Conservation (phyloP, 2,113 vertebrate genomes). For the Nyctibius bracteatus region DNA sequence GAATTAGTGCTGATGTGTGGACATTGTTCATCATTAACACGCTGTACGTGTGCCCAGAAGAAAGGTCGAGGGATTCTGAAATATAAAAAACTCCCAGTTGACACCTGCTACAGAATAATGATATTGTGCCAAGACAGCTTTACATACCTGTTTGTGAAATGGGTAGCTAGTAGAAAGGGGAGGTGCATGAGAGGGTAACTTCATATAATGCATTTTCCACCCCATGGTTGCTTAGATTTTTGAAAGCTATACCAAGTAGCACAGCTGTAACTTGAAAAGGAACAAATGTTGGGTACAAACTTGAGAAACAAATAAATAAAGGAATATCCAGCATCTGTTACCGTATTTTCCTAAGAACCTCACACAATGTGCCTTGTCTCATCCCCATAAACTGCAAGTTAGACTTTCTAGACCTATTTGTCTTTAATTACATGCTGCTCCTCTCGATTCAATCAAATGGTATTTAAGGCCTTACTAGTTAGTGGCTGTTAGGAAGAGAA, state of each 20-base stretch:
- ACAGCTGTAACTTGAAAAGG: background rate
- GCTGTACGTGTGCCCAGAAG: conserved; percentile 54
- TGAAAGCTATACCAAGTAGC: background rate
- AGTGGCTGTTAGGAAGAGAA: background rate
- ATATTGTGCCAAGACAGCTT: background rate
- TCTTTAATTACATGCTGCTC: background rate
- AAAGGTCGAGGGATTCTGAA: conserved; percentile 67
- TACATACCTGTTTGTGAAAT: background rate
- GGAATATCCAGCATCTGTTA: background rate
- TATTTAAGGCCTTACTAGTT: background rate
- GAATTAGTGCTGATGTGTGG: conserved; percentile 72
- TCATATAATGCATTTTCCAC: background rate
- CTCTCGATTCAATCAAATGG: background rate
- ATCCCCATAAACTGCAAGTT: background rate
- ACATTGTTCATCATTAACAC: conserved; percentile 71
- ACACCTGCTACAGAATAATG: conserved; percentile 48
- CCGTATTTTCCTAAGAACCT: background rate
- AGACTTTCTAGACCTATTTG: background rate
- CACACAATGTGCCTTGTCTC: background rate
- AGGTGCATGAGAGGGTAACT: background rate
- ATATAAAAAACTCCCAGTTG: conserved; percentile 21
- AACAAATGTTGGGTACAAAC: background rate
- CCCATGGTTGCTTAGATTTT: background rate
- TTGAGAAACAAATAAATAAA: background rate
- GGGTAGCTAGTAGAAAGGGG: background rate